phyloP scores from a whole-genome alignment of 1,140 invertebrate genomes.

The Druon quercuslanigerum region DNA sequence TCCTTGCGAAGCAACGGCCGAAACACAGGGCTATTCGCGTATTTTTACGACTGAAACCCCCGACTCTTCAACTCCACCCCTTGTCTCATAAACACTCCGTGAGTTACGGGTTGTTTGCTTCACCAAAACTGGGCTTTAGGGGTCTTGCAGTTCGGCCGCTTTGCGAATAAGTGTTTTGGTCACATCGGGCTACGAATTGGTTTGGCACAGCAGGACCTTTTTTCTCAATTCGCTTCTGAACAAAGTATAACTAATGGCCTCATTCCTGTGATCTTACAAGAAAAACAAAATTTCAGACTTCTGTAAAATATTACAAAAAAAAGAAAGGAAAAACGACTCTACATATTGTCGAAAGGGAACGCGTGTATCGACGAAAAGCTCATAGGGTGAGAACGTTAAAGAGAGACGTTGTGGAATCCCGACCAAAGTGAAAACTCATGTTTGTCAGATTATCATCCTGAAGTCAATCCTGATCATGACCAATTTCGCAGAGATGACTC shows the following conservation, averaged over 20 bases:
- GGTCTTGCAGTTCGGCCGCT: constrained; percentile 49
- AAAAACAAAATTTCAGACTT: background rate
- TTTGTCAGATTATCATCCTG: constrained; percentile 73
- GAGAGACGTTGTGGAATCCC: constrained; percentile 39
- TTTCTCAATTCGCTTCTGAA: background rate
- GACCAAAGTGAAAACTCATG: constrained; percentile 73
- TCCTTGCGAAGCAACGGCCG: constrained; percentile 54
- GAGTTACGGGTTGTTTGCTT: constrained; percentile 72
- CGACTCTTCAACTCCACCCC: constrained; percentile 26
- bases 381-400: constrained; percentile 40
- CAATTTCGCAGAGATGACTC: constrained; percentile 50
- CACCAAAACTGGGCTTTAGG: constrained; percentile 62
- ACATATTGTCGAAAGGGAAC: background rate
- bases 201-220: constrained; percentile 13
- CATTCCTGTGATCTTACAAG: background rate
- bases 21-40: constrained; percentile 61
- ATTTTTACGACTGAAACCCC: constrained; percentile 68
- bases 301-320: too few species aligned
- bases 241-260: background rate
- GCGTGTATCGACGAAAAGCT: constrained; percentile 40
- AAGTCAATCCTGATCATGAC: constrained; percentile 73
- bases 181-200: constrained; percentile 20
- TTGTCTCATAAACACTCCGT: constrained; percentile 70
- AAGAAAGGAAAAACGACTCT: background rate
- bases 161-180: constrained; percentile 5